phyloP scores from a whole-genome alignment of 2,113 vertebrate genomes.

The Zingel zingel region DNA sequence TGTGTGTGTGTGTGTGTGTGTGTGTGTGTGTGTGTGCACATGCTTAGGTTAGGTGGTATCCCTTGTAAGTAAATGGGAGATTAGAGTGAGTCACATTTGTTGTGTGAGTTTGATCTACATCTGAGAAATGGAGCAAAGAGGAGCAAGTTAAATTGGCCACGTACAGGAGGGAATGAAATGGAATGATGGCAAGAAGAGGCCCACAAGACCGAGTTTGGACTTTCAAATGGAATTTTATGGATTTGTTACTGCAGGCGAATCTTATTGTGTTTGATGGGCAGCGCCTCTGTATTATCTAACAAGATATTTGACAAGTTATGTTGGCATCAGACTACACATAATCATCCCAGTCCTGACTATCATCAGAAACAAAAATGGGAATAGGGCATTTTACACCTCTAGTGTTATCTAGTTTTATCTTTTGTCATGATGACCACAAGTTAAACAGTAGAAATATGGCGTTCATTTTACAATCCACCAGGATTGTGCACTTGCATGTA shows the following conservation, averaged over 20 bases:
- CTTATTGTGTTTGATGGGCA: not conserved
- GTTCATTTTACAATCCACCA: not conserved
- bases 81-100: constrained; percentile 79
- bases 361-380: not conserved
- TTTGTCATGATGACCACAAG: not conserved
- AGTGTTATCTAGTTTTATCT: not conserved
- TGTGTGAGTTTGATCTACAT: constrained; percentile 83
- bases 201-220: constrained; percentile 12
- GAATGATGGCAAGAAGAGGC: constrained; percentile 26
- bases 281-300: not conserved
- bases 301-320: not conserved
- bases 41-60: constrained; percentile 60
- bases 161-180: constrained; percentile 46
- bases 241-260: constrained; percentile 6
- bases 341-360: constrained; percentile 11
- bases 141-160: constrained; percentile 78
- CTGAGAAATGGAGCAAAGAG: constrained; percentile 74
- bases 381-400: not conserved
- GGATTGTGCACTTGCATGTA: not conserved
- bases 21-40: constrained; percentile 10
- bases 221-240: constrained; percentile 28
- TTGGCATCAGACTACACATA: not conserved
- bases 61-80: constrained; percentile 82
- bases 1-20: constrained; percentile 38
- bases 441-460: not conserved